Conservation (phyloP, 2,113 vertebrate genomes). For the Dolichallabes microphthalmus region DNA sequence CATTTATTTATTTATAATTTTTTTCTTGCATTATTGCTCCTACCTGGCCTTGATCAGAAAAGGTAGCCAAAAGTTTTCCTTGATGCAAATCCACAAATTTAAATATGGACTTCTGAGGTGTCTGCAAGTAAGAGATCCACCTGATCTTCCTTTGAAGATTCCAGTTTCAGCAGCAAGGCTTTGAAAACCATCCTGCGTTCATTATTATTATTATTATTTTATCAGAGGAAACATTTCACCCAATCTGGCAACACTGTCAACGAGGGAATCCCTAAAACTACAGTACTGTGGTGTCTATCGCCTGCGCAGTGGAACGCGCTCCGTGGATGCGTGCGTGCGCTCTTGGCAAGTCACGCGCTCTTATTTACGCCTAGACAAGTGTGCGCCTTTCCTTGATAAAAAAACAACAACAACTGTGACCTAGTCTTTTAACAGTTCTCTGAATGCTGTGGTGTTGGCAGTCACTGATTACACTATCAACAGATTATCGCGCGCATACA, state of each 20-base stretch:
- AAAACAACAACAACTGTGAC: no score
- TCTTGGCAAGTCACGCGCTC: background rate
- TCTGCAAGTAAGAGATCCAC: background rate
- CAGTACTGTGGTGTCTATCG: background rate
- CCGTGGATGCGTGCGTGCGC: background rate
- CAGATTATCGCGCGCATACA: background rate
- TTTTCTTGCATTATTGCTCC: background rate
- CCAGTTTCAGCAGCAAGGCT: background rate
- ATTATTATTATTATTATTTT: background rate
- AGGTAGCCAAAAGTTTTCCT: background rate
- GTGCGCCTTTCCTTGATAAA: background rate
- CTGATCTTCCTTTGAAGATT: background rate
- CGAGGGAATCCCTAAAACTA: constrained; percentile 8
- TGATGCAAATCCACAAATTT: background rate
- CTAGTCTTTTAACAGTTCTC: background rate
- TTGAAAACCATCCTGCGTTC: background rate
- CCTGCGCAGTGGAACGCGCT: background rate
- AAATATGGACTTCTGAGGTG: background rate
- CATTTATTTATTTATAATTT: no score
- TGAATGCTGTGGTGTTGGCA: background rate
- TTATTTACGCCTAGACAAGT: background rate
- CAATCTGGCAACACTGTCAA: constrained; percentile 3
- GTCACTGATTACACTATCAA: constrained; percentile 1
- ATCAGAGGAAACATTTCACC: background rate
- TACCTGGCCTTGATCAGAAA: background rate